A percentile compares a stretch with the other conserved stretches of the same genome.
These are phyloP conservation scores for Apodemia zela DNA, from an alignment of 2,888 invertebrate genomes.

Conservation along the genomic window DNA sequence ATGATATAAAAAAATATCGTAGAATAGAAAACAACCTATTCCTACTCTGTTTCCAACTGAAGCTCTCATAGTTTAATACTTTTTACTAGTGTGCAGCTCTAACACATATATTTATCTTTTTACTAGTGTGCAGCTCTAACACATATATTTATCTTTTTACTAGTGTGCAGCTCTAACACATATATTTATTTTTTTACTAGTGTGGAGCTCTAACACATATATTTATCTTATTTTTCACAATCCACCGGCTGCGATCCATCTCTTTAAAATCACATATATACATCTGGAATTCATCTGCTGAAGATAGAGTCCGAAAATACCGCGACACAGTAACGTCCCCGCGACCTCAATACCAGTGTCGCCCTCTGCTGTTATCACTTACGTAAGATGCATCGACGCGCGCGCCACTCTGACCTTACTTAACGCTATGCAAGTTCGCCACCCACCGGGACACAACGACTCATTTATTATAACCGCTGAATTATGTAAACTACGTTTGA, in stretches of 20 bases:
- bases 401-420: conserved; percentile 61
- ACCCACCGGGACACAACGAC: conserved; percentile 23
- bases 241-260: not conserved
- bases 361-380: conserved; percentile 36
- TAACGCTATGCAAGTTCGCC: conserved; percentile 54
- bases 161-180: not conserved
- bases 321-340: conserved; percentile 23
- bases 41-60: not conserved
- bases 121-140: too few species aligned
- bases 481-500: not conserved
- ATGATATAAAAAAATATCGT: too few species aligned
- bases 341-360: conserved; percentile 37
- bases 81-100: too few species aligned
- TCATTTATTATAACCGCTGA: conserved; percentile 1
- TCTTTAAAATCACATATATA: conserved; percentile 4
- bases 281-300: conserved; percentile 24
- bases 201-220: not conserved
- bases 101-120: too few species aligned
- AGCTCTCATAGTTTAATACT: not conserved
- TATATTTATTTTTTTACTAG: not conserved
- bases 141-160: too few species aligned
- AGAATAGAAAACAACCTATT: too few species aligned
- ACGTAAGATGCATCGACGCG: conserved; percentile 30
- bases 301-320: conserved; percentile 26
- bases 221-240: not conserved